Evolutionary conservation across 2,888 invertebrate species (phyloP).

Genomic region (Suillia variegata): DNA sequence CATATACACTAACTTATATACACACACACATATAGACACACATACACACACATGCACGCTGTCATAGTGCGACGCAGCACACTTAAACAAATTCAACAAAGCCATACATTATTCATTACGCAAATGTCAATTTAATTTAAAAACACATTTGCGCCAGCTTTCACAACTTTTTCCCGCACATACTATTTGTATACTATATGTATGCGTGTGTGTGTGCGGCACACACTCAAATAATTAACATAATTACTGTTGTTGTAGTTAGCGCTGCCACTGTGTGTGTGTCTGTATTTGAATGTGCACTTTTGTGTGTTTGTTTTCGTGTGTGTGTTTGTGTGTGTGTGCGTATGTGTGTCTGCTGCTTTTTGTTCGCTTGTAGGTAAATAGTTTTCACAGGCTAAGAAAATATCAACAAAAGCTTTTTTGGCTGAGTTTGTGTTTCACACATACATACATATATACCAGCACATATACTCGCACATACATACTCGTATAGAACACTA

Average conservation of each 20-base stretch:
- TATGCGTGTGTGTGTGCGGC: background rate
- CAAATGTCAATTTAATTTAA: constrained; percentile 33
- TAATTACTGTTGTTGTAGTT: constrained; percentile 21
- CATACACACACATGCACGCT: too few relatives aligned
- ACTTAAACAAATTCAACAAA: too few relatives aligned
- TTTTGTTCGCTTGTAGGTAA: background rate
- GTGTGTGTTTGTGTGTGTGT: too few relatives aligned
- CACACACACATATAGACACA: too few relatives aligned
- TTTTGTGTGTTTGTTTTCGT: too few relatives aligned
- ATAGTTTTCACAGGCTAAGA: background rate
- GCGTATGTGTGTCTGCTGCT: constrained; percentile 6
- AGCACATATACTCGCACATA: too few relatives aligned
- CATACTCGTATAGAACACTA: too few relatives aligned
- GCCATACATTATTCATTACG: background rate
- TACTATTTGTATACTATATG: background rate
- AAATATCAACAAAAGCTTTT: background rate
- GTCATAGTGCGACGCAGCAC: too few relatives aligned
- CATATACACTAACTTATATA: too few relatives aligned
- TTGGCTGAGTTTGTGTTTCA: background rate
- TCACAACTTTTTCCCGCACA: background rate
- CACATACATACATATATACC: too few relatives aligned
- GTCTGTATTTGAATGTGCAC: background rate
- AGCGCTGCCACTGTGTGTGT: background rate
- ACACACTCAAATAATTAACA: background rate
- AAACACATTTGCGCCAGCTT: constrained; percentile 12